Base-by-base conservation (phyloP, 2,797 vertebrate genomes). In the Spea hammondii region DNA sequence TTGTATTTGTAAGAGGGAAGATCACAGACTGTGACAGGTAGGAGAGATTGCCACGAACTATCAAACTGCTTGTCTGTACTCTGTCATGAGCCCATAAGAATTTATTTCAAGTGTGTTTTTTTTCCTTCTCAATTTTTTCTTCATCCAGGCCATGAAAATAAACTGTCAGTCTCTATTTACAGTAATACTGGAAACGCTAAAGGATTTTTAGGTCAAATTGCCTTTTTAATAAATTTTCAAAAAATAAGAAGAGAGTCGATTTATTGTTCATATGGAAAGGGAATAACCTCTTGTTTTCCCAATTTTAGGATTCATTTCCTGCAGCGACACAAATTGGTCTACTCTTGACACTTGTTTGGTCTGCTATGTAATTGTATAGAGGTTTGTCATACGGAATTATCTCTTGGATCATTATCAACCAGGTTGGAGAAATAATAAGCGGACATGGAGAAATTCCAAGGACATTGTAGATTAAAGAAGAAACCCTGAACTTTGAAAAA, bases 11-110 rank as follows among this genome's bases (percentile, higher is more conserved):
- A 89, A 91, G 85, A 90, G 91, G 70, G 89, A 13, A 89, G 90
- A 96, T 97, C 97, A 96, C 91, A 69, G 92, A 93, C 94, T 93
- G 94, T 99, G 97, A 98, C 97, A 98, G 96, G 94, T 94, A 94
- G 87, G 85, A 93, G 93, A 91, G 91, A 95, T 95, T 93, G 93
- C 91, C 84, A 91, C 90, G 89, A 91, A 85, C 93, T 90, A 65
- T 83, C 89, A 89, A 32, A 89, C 92, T 94, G 86, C 92, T 88
- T 87, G 89, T 93, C 94, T 91, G 83, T 76, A 92, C 91, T 90
- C 94, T 97, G 95, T 96, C 95, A 95, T 91, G 91, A 93, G 83
- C 91, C 90, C 89, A 93, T 94, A 94, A 96, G 96, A 96, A 94
- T 96, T 95, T 97, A 96, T 98, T 96, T 97, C 91, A 91, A 85